Percentiles rank a stretch among this genome's conserved stretches.
Conservation (phyloP, 2,888 invertebrate genomes). For the Morpho achilles region DNA sequence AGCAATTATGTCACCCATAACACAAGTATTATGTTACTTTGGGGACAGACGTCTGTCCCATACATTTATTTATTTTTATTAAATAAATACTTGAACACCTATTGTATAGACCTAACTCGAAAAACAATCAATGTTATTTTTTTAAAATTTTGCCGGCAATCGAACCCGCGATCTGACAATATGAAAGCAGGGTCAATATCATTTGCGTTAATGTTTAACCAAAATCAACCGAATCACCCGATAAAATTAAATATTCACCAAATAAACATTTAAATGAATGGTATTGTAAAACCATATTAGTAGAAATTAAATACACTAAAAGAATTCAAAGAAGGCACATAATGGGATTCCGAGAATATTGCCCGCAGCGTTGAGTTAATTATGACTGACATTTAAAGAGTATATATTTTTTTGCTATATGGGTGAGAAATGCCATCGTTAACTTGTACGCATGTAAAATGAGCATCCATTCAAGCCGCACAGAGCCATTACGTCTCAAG, state of each 20-base stretch:
- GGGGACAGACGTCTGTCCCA: too few species aligned
- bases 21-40: too few species aligned
- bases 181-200: too few species aligned
- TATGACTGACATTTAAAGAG: conserved; percentile 13
- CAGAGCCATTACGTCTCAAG: conserved; percentile 37
- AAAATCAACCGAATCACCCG: background rate
- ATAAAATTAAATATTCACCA: background rate
- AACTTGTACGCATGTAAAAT: conserved; percentile 3
- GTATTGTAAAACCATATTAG: conserved; percentile 6
- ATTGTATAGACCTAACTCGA: too few species aligned
- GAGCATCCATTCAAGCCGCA: conserved; percentile 19
- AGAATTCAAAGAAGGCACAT: conserved; percentile 7
- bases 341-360: conserved; percentile 6
- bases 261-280: conserved; percentile 4
- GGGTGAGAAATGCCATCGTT: conserved; percentile 8
- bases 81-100: too few species aligned
- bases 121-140: too few species aligned
- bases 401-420: conserved; percentile 7
- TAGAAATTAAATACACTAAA: conserved; percentile 12
- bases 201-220: too few species aligned
- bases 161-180: too few species aligned
- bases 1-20: too few species aligned
- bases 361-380: conserved; percentile 4
- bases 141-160: too few species aligned
- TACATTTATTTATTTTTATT: too few species aligned